Evolutionary conservation across 2,888 invertebrate species (phyloP).

Genomic region (Drosophila austrosaltans): DNA sequence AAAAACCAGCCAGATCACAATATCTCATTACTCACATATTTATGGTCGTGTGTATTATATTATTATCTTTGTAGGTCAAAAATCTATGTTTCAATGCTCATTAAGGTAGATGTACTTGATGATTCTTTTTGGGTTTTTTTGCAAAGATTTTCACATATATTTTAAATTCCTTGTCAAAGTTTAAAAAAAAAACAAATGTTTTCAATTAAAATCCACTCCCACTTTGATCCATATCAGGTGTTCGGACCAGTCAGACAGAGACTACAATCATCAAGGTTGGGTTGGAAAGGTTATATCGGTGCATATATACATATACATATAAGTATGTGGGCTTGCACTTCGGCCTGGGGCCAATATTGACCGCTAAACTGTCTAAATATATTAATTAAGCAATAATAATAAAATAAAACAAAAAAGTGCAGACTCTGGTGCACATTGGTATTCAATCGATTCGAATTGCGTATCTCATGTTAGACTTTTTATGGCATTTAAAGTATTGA

Average conservation of each 20-base stretch:
- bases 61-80: constrained; percentile 1
- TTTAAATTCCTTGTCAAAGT: neutral
- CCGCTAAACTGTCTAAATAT: constrained; percentile 71
- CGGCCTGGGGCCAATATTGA: constrained; percentile 53
- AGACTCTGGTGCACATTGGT: constrained; percentile 56
- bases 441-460: constrained; percentile 24
- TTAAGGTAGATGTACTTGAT: neutral
- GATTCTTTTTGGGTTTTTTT: neutral
- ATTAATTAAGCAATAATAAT: constrained; percentile 66
- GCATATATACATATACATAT: neutral
- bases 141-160: neutral
- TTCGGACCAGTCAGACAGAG: constrained; percentile 22
- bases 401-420: constrained; percentile 47
- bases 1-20: neutral
- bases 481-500: neutral
- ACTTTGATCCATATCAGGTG: constrained; percentile 67
- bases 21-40: neutral
- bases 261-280: constrained; percentile 52
- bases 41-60: neutral
- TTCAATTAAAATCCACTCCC: constrained; percentile 71
- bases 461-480: neutral
- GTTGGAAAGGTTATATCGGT: constrained; percentile 61
- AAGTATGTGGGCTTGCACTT: neutral
- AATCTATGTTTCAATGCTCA: neutral
- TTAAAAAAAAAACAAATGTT: constrained; percentile 41